These are phyloP conservation scores for Okamejei kenojei DNA, from an alignment of 2,797 vertebrate species.

Conservation along the genomic window DNA sequence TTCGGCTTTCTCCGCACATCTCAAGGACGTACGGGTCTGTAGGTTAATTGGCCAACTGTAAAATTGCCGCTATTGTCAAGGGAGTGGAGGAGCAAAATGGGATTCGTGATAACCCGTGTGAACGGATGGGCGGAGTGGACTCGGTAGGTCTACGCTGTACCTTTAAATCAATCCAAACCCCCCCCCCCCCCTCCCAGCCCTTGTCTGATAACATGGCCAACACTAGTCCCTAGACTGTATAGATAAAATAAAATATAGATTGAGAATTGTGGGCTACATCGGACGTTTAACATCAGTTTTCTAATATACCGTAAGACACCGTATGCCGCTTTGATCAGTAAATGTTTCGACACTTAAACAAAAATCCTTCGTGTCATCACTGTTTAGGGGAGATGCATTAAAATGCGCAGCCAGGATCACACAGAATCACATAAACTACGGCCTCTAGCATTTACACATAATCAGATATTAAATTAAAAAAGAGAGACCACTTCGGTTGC, in stretches of 20 bases:
- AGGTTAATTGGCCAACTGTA: no score
- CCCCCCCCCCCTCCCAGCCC: not conserved
- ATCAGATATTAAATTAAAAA: not conserved
- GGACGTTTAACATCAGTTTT: not conserved
- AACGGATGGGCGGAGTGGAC: no score
- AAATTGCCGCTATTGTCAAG: no score
- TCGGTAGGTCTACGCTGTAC: no score
- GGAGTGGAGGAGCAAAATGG: no score
- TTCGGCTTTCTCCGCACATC: no score
- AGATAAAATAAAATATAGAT: not conserved
- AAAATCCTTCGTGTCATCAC: not conserved
- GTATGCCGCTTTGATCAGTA: not conserved
- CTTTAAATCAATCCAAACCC: no score
- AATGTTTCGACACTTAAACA: not conserved
- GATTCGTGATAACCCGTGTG: no score
- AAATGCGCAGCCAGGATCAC: not conserved
- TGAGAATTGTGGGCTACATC: not conserved
- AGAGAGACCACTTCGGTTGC: not conserved
- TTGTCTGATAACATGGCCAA: not conserved
- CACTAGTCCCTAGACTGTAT: not conserved
- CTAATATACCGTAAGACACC: not conserved
- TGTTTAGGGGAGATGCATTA: not conserved
- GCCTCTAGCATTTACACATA: not conserved
- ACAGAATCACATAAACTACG: not conserved
- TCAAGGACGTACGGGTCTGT: no score